phyloP scores from a whole-genome alignment of 1,140 invertebrate species.

The Drosophila pseudoananassae region DNA sequence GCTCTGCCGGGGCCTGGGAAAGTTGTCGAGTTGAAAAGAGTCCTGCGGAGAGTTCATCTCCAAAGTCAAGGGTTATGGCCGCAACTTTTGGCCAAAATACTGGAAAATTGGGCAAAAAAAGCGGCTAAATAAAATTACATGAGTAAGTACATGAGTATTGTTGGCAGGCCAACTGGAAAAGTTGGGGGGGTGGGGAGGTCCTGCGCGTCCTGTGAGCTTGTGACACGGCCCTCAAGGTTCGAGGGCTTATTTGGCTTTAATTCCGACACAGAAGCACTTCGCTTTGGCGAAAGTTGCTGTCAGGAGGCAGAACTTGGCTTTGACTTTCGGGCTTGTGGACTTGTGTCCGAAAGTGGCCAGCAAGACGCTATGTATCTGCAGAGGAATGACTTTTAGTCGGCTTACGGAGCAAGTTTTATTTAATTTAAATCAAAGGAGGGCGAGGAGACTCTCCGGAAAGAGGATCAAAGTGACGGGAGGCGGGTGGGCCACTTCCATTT shows the following conservation, averaged over 20 bases:
- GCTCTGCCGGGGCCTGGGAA: not conserved
- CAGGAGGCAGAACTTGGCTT: slow-evolving; percentile 43
- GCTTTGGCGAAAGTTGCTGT: slow-evolving; percentile 35
- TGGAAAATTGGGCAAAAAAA: slow-evolving; percentile 1
- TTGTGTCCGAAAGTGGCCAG: slow-evolving; percentile 17
- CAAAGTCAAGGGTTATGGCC: slow-evolving; percentile 39
- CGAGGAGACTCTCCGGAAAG: slow-evolving; percentile 1
- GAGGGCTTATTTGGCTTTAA: slow-evolving; percentile 21
- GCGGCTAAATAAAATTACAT: slow-evolving; percentile 27
- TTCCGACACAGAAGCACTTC: not conserved
- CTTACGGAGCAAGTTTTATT: slow-evolving; percentile 28
- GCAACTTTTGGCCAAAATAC: slow-evolving; percentile 20
- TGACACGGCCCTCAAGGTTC: slow-evolving; percentile 18
- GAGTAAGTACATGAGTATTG: slow-evolving; percentile 40
- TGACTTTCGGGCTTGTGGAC: slow-evolving; percentile 40
- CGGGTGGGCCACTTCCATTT: not conserved
- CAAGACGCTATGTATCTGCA: not conserved
- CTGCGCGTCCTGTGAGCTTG: not conserved
- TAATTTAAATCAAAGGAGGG: slow-evolving; percentile 34
- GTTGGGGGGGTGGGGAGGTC: not conserved
- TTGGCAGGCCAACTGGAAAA: not conserved
- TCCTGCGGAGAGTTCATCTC: too few relatives aligned
- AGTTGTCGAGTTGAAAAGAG: too few relatives aligned
- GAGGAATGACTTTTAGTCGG: slow-evolving; percentile 41
- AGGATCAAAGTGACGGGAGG: slow-evolving; percentile 16